Conservation (phyloP, 2,113 vertebrate species). For the Acrocephalus arundinaceus region DNA sequence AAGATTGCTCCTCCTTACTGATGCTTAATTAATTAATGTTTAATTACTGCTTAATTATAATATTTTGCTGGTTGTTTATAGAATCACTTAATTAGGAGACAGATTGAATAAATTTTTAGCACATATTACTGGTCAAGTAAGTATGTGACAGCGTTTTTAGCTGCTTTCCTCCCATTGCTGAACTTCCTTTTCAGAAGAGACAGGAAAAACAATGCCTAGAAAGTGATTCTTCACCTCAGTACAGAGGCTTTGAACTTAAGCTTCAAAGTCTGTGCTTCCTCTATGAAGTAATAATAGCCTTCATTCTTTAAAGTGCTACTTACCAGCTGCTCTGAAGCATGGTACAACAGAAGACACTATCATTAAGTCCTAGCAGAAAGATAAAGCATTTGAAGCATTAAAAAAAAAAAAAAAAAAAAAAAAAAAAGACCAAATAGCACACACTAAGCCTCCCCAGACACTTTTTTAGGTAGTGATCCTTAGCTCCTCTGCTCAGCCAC, state of each 20-base stretch:
- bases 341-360: not conserved
- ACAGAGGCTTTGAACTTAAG: conserved; percentile 21
- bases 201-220: not conserved
- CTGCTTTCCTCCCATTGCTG: not conserved
- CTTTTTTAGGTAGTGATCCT: not conserved
- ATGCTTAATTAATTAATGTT: not conserved
- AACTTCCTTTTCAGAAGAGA: not conserved
- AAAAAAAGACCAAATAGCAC: not conserved
- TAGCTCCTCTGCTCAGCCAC: not conserved
- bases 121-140: not conserved
- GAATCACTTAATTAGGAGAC: not conserved
- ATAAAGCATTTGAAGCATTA: not conserved
- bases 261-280: conserved; percentile 7
- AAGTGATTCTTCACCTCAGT: not conserved
- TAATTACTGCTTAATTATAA: not conserved
- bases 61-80: not conserved
- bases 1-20: not conserved
- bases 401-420: not conserved
- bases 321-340: not conserved
- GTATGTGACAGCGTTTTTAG: not conserved
- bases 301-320: not conserved
- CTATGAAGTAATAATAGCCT: not conserved
- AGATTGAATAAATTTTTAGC: not conserved
- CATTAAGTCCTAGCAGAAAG: not conserved
- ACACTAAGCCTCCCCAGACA: not conserved